Base-by-base conservation (phyloP, 2,888 invertebrate genomes). In the Corythucha ciliata region DNA sequence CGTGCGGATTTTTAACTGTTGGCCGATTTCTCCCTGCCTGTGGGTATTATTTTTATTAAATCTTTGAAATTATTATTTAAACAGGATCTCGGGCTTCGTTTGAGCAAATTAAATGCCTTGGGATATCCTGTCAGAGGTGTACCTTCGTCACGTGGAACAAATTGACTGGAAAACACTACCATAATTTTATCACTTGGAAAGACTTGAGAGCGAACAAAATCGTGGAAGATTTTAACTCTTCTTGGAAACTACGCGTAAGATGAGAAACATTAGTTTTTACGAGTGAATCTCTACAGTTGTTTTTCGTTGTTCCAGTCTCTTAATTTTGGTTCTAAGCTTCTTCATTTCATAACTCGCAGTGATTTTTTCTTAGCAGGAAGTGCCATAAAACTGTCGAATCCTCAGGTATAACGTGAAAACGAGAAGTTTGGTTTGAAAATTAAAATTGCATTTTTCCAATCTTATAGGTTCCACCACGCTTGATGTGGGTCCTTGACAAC, bases 131-230 rank as follows among this genome's bases (percentile, higher is more conserved):
- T 1, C 89, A 89, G 64, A 73, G 92, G 60, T 75, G 81, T 58
- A 86, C 85, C 27, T 89, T 91, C 66, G 75, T 84, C 2, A 83
- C 83, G 3, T 92, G 91, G 91, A 81, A 90, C 61, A 76, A 76
- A 62, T 69, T 72, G 42, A 83, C 81, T 10, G 82, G 84, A 1
- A 75, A 76, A 61, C 78, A 81, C 22, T 87, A 82, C 68, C 89
- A 89, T 67, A 83, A 82, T 61, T 83, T 92, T 60, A 83, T 91
- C 59, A 85, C 87, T 16, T 93, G 93, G 93, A 89, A 90, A 66
- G 93, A 93, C 67, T 65, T 83, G 55, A 74, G 92, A 48, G 83
- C 86, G 18, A 78, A 81, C 62, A 68, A 73, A 33, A 68, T 85
- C 51, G 87, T 87, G 0, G 75, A 79, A 54, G 71, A 77, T 60